phyloP scores from a whole-genome alignment of 2,797 vertebrate species.

The Pampus argenteus region DNA sequence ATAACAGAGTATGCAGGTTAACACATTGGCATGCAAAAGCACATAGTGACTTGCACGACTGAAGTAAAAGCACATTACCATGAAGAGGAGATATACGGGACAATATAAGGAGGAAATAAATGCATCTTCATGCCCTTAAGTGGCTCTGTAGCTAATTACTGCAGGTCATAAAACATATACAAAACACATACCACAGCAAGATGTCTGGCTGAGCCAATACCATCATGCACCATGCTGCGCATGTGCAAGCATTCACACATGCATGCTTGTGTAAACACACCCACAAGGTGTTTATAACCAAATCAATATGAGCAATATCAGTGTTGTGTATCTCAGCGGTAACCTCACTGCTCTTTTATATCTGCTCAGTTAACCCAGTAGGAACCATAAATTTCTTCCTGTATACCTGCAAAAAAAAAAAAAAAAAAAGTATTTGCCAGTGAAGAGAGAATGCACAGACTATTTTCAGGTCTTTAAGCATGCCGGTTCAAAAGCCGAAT shows the following conservation, averaged over 20 bases:
- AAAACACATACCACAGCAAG: slow-evolving; percentile 58
- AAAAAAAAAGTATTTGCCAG: slow-evolving; percentile 5
- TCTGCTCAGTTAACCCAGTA: slow-evolving; percentile 24
- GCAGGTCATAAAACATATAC: slow-evolving; percentile 64
- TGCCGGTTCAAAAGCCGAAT: background rate
- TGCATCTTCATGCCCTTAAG: slow-evolving; percentile 41
- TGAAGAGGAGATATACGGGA: slow-evolving; percentile 40
- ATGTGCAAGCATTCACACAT: slow-evolving; percentile 13
- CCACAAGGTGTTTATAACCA: slow-evolving; percentile 57
- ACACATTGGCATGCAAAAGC: slow-evolving; percentile 38
- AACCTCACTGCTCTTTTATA: slow-evolving; percentile 37
- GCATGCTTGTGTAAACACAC: slow-evolving; percentile 28
- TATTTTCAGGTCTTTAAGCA: no score
- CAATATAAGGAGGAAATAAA: slow-evolving; percentile 46
- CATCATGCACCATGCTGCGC: slow-evolving; percentile 34
- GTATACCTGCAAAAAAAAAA: slow-evolving; percentile 5
- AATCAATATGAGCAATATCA: slow-evolving; percentile 70
- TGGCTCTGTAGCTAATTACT: slow-evolving; percentile 62
- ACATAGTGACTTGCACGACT: slow-evolving; percentile 21
- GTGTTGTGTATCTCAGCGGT: slow-evolving; percentile 53
- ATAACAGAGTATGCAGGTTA: slow-evolving; percentile 19
- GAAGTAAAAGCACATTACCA: slow-evolving; percentile 26
- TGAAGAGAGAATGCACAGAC: background rate
- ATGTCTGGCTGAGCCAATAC: slow-evolving; percentile 69
- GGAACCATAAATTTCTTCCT: background rate